A percentile compares a stretch with the other conserved stretches of the same genome.
Conservation (phyloP, 2,888 invertebrate genomes). For the Ferdinandea cuprea region DNA sequence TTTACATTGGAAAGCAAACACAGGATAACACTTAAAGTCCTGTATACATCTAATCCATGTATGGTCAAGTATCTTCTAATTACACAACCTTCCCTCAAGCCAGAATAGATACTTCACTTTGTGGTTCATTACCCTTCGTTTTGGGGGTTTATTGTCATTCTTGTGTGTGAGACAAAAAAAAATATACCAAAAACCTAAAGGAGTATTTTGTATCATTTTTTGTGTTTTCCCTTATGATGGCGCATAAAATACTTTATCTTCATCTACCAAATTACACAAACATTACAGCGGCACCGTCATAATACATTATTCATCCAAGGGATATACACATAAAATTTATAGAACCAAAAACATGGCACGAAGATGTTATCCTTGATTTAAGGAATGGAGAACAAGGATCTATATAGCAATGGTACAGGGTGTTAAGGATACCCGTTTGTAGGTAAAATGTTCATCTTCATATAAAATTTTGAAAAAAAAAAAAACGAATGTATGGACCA, state of each 20-base stretch:
- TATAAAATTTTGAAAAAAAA: too few relatives aligned
- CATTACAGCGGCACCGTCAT: neutral
- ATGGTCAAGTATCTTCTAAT: neutral
- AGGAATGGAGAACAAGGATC: neutral
- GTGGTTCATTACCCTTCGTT: neutral
- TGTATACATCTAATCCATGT: neutral
- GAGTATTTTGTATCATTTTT: neutral
- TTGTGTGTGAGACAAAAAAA: neutral
- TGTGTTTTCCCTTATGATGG: neutral
- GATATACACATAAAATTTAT: neutral
- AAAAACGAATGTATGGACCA: too few relatives aligned
- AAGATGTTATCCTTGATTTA: neutral
- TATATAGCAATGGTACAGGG: too few relatives aligned
- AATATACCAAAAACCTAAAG: too few relatives aligned
- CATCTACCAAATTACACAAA: constrained; percentile 13
- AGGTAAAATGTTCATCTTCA: neutral
- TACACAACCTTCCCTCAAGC: neutral
- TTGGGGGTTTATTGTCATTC: neutral
- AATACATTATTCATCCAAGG: neutral
- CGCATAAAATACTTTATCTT: constrained; percentile 20
- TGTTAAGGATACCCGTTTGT: neutral
- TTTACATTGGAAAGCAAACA: neutral
- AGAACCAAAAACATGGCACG: neutral
- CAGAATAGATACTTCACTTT: neutral
- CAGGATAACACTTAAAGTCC: neutral